phyloP scores from a whole-genome alignment of 2,113 vertebrate species.

The Passer montanus region DNA sequence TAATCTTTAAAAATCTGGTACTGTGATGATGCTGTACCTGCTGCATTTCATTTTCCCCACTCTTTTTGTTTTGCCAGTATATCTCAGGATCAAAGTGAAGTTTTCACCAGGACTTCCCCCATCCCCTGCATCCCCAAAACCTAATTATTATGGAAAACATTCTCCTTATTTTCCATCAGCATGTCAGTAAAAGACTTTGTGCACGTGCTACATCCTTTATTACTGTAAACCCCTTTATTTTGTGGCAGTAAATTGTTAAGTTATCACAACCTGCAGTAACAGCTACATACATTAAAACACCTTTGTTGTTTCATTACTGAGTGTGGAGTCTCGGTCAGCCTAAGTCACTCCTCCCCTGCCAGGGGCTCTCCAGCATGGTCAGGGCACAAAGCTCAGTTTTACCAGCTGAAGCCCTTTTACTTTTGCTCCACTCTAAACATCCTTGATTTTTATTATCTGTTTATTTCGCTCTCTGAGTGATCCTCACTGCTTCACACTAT shows the following conservation, averaged over 20 bases:
- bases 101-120: not conserved
- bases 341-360: not conserved
- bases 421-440: not conserved
- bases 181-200: not conserved
- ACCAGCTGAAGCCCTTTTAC: not conserved
- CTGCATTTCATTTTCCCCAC: fast-evolving
- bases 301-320: not conserved
- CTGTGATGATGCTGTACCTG: not conserved
- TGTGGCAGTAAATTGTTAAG: not conserved
- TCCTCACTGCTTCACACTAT: not conserved
- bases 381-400: not conserved
- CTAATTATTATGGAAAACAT: not conserved
- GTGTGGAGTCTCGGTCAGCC: not conserved
- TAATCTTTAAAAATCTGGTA: not conserved
- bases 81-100: not conserved
- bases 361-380: not conserved
- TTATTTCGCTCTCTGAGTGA: not conserved
- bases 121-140: not conserved
- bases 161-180: not conserved
- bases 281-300: not conserved
- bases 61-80: not conserved
- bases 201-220: not conserved
- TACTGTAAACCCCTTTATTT: not conserved
- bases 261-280: not conserved
- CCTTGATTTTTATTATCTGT: not conserved